Percentiles rank a stretch among this genome's conserved stretches.
phyloP scores from a whole-genome alignment of 2,888 invertebrate species.

The Chymomyza amoena region DNA sequence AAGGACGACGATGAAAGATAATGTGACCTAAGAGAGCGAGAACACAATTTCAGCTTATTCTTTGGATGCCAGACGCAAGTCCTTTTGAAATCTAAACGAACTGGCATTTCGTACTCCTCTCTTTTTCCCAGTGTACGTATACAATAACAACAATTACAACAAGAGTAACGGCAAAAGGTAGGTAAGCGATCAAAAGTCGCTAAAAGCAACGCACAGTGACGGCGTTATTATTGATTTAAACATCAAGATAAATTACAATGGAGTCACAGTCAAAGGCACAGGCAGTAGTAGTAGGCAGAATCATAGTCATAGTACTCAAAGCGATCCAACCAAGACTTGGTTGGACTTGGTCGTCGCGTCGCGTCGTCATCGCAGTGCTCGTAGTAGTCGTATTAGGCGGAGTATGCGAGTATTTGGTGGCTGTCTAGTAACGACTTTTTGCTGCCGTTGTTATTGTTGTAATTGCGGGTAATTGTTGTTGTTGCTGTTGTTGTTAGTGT shows the following conservation, averaged over 20 bases:
- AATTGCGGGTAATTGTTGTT: slow-evolving; percentile 70
- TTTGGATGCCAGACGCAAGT: too few species aligned
- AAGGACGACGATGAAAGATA: too few species aligned
- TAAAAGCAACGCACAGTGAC: slow-evolving; percentile 62
- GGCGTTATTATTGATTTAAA: slow-evolving; percentile 77
- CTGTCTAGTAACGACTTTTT: slow-evolving; percentile 56
- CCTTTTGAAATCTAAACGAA: too few species aligned
- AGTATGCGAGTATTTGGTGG: slow-evolving; percentile 26
- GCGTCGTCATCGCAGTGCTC: background rate
- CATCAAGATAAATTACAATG: slow-evolving; percentile 77
- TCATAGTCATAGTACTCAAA: slow-evolving; percentile 2
- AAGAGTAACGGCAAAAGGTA: slow-evolving; percentile 12
- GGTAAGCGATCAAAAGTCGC: slow-evolving; percentile 50
- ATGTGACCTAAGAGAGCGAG: too few species aligned
- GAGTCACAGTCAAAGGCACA: slow-evolving; percentile 40
- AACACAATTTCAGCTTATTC: too few species aligned
- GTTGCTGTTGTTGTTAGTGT: slow-evolving; percentile 24
- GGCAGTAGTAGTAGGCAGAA: background rate
- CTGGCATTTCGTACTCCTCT: too few species aligned
- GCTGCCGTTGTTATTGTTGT: slow-evolving; percentile 58
- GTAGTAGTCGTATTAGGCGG: slow-evolving; percentile 44
- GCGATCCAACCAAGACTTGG: slow-evolving; percentile 32
- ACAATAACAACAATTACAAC: slow-evolving; percentile 13
- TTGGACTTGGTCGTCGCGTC: slow-evolving; percentile 21
- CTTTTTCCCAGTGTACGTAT: background rate